A percentile compares a stretch with the other conserved stretches of the same genome.
phyloP scores from a whole-genome alignment of 2,113 vertebrate genomes.

The Ardeotis arabs region DNA sequence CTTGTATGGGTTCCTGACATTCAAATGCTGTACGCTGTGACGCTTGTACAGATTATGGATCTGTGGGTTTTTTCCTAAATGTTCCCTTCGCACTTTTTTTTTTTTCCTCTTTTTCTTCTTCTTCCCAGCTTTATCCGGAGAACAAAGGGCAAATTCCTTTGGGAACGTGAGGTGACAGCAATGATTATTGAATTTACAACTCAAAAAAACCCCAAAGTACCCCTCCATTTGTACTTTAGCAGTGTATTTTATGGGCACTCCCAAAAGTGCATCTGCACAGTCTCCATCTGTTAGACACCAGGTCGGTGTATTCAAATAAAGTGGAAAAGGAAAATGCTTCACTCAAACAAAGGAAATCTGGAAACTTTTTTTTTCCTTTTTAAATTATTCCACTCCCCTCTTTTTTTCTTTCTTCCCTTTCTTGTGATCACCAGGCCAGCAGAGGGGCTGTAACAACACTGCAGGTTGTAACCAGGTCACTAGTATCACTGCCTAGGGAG shows the following conservation, averaged over 20 bases:
- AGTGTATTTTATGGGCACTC: constrained; percentile 38
- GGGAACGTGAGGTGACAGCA: constrained; percentile 54
- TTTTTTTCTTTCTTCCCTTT: constrained; percentile 58
- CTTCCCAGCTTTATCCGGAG: constrained; percentile 60
- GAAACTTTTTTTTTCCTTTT: constrained; percentile 70
- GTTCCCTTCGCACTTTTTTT: background rate
- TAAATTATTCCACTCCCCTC: constrained; percentile 64
- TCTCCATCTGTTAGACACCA: constrained; percentile 63
- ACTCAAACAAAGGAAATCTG: constrained; percentile 78
- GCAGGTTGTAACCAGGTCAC: constrained; percentile 76
- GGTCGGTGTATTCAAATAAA: constrained; percentile 48
- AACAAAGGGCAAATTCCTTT: constrained; percentile 61
- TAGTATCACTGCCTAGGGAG: constrained; percentile 66
- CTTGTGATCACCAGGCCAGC: constrained; percentile 71
- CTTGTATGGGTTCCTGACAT: background rate
- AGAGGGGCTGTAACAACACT: constrained; percentile 75
- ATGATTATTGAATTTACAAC: constrained; percentile 47
- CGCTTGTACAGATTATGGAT: background rate
- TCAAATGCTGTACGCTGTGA: background rate
- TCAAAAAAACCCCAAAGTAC: background rate
- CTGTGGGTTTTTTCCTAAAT: constrained; percentile 10
- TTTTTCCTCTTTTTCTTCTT: background rate
- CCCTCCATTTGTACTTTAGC: constrained; percentile 52
- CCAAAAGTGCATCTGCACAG: constrained; percentile 64
- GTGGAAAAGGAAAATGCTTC: constrained; percentile 74